Percentiles rank a stretch among this genome's conserved stretches.
Conservation (phyloP, 53 echinoderm and acorn worm genomes). For the Antedon mediterranea region DNA sequence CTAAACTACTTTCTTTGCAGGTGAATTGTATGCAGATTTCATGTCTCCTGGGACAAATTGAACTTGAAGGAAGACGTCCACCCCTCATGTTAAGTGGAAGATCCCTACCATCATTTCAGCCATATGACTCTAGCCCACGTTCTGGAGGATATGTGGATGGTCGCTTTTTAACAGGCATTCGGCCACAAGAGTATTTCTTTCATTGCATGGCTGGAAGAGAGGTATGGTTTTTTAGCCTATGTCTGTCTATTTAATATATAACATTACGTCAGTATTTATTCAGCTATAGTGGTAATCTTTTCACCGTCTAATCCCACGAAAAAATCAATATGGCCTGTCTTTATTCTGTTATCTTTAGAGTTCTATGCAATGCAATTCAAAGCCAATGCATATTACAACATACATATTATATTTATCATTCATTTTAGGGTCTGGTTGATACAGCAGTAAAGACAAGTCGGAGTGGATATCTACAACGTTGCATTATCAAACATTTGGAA, state of each 20-base stretch:
- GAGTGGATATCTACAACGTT: conserved; percentile 89
- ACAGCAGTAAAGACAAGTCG: conserved; percentile 94
- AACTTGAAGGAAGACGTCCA: conserved; percentile 78
- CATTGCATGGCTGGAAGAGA: conserved; percentile 99
- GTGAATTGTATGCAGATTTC: conserved; percentile 99
- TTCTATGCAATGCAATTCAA: no score
- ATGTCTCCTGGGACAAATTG: conserved; percentile 92
- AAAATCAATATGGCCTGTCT: no score
- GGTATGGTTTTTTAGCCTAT: conserved; percentile 30
- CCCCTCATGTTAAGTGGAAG: conserved; percentile 93
- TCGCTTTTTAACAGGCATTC: conserved; percentile 80
- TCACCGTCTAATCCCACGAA: no score
- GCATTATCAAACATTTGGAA: conserved; percentile 91
- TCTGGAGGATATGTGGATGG: conserved; percentile 87
- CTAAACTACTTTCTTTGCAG: conserved; percentile 18
- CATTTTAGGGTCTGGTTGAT: conserved; percentile 77
- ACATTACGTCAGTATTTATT: no score
- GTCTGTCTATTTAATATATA: no score
- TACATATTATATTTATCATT: background rate
- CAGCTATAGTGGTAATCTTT: no score
- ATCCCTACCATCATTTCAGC: conserved; percentile 76
- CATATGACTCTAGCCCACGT: conserved; percentile 71
- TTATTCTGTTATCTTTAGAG: no score
- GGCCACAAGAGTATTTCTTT: conserved; percentile 98
- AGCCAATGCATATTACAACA: no score